Evolutionary conservation across 1,140 invertebrate genomes (phyloP).

Genomic region (Drosophila eugracilis): DNA sequence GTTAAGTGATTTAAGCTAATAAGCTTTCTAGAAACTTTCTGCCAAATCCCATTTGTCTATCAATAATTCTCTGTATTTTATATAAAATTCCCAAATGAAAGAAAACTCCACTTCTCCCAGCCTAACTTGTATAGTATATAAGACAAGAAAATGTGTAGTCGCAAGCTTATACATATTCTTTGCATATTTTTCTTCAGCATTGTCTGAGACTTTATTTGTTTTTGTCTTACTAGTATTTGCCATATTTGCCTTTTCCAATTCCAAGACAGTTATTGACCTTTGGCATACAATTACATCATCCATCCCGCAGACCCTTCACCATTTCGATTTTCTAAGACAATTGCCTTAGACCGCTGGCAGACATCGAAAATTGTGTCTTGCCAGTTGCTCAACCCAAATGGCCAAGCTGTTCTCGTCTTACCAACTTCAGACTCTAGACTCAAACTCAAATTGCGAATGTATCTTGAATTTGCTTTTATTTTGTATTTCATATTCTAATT

Average conservation of each 20-base stretch:
- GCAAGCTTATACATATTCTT: background rate
- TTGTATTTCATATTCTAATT: slow-evolving; percentile 56
- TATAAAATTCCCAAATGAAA: too few relatives aligned
- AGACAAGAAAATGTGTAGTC: background rate
- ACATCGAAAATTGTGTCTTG: slow-evolving; percentile 29
- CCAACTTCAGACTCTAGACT: slow-evolving; percentile 6
- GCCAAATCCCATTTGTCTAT: too few relatives aligned
- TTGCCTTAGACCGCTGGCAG: slow-evolving; percentile 22
- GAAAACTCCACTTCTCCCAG: too few relatives aligned
- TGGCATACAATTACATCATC: slow-evolving; percentile 67
- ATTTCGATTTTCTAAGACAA: slow-evolving; percentile 5
- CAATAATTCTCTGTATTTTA: too few relatives aligned
- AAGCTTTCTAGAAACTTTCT: too few relatives aligned
- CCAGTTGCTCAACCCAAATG: slow-evolving; percentile 21
- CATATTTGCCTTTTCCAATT: slow-evolving; percentile 35
- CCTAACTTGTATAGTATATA: background rate
- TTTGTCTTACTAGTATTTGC: slow-evolving; percentile 15
- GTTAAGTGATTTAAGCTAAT: too few relatives aligned
- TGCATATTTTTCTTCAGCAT: background rate
- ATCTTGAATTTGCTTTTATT: slow-evolving; percentile 28
- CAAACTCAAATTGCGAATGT: slow-evolving; percentile 10
- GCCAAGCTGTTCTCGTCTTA: slow-evolving; percentile 34
- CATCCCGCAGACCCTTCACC: slow-evolving; percentile 10
- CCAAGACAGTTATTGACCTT: slow-evolving; percentile 65
- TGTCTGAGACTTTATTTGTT: slow-evolving; percentile 10